Conservation (phyloP, 2,888 invertebrate genomes). For the Julus scandinavius region DNA sequence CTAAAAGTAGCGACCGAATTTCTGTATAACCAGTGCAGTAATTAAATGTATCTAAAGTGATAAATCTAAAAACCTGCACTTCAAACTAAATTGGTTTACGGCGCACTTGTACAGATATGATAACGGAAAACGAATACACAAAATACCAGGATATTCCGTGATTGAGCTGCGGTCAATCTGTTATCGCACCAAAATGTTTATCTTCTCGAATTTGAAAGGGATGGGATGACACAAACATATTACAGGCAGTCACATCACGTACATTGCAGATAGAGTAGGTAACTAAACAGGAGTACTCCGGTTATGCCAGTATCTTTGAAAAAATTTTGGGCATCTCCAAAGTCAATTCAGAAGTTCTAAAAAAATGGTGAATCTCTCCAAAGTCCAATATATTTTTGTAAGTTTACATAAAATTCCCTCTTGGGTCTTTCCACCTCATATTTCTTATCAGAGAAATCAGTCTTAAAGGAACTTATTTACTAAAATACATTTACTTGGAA, state of each 20-base stretch:
- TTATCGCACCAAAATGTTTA: no score
- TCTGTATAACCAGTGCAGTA: background rate
- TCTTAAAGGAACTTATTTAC: no score
- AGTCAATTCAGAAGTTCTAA: background rate
- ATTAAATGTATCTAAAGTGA: conserved; percentile 35
- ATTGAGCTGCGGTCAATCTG: background rate
- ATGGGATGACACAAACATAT: background rate
- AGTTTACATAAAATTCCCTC: no score
- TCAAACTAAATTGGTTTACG: background rate
- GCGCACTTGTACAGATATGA: background rate
- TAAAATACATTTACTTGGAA: no score
- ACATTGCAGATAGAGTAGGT: background rate
- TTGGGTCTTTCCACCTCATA: no score
- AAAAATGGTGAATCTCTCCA: no score
- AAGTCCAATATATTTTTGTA: no score
- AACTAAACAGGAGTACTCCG: background rate
- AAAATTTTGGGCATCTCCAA: background rate
- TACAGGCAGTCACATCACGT: background rate
- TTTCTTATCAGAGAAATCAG: no score
- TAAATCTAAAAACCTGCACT: conserved; percentile 29
- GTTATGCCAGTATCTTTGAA: background rate
- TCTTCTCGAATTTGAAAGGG: no score
- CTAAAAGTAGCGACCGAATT: background rate
- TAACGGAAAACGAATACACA: background rate
- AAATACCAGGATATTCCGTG: background rate